A percentile compares a stretch with the other conserved stretches of the same genome.
Evolutionary conservation across 1,140 invertebrate species (phyloP).

Genomic region (Hylyphantes graminicola): DNA sequence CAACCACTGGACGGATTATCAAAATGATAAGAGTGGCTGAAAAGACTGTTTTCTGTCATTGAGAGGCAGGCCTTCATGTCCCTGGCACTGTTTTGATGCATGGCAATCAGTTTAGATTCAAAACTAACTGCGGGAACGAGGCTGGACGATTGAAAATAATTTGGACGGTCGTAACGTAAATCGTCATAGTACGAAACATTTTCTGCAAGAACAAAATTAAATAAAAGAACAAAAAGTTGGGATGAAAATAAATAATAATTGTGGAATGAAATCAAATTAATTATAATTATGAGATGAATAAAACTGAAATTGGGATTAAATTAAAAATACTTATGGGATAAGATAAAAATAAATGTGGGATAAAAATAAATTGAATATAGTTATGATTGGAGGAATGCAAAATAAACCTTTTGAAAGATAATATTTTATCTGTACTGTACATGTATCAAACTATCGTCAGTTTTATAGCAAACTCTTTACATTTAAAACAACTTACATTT

Average conservation of each 20-base stretch:
- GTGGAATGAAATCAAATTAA: no score
- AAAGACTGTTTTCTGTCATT: constrained; percentile 22
- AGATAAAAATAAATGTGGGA: no score
- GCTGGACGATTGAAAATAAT: constrained; percentile 25
- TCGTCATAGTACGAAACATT: constrained; percentile 15
- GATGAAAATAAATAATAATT: neutral
- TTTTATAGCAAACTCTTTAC: no score
- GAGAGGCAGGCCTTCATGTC: constrained; percentile 53
- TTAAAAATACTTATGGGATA: no score
- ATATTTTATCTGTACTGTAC: no score
- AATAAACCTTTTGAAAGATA: no score
- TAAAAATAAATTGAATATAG: no score
- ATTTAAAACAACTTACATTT: no score
- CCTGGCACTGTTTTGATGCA: constrained; percentile 46
- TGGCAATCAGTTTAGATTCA: constrained; percentile 43
- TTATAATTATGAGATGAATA: no score
- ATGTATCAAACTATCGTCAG: no score
- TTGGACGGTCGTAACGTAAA: constrained; percentile 10
- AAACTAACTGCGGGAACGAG: constrained; percentile 26
- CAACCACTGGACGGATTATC: constrained; percentile 28
- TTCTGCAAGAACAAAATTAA: constrained; percentile 47
- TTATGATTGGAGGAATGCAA: no score
- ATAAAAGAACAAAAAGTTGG: neutral
- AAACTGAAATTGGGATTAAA: neutral
- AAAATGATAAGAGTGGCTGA: constrained; percentile 9